Evolutionary conservation across 2,113 vertebrate species (phyloP).

Genomic region (Macquaria australasica): DNA sequence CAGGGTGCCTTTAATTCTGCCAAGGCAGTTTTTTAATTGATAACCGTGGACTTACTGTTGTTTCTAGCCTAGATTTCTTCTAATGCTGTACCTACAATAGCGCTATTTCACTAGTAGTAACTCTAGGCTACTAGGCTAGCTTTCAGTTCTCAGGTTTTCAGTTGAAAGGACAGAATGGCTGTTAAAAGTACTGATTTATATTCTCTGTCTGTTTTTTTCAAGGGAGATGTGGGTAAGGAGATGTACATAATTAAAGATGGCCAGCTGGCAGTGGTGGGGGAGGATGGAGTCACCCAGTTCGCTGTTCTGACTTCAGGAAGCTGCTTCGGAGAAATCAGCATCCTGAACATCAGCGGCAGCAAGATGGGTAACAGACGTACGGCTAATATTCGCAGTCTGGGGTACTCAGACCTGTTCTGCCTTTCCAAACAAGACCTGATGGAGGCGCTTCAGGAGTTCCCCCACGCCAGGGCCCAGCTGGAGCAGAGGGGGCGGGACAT

Average conservation of each 20-base stretch:
- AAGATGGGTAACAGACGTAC: slow-evolving; percentile 98
- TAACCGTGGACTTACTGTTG: background rate
- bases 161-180: background rate
- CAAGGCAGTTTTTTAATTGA: background rate
- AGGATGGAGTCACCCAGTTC: slow-evolving; percentile 91
- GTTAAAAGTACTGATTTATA: background rate
- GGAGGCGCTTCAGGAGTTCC: slow-evolving; percentile 95
- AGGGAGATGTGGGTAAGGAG: slow-evolving; percentile 96
- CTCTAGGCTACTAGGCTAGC: background rate
- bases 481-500: slow-evolving; percentile 95
- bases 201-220: background rate
- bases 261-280: slow-evolving; percentile 92
- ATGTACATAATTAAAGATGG: slow-evolving; percentile 99
- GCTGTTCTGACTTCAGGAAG: slow-evolving; percentile 92
- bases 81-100: background rate
- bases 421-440: slow-evolving; percentile 96
- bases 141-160: background rate
- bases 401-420: slow-evolving; percentile 97
- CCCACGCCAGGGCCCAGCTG: slow-evolving; percentile 92
- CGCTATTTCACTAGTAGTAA: background rate
- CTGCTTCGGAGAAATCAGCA: slow-evolving; percentile 98
- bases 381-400: slow-evolving; percentile 94
- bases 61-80: background rate
- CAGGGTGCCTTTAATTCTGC: background rate
- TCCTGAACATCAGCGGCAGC: slow-evolving; percentile 96